Evolutionary conservation across 2,113 vertebrate genomes (phyloP).

Genomic region (Anser cygnoides): DNA sequence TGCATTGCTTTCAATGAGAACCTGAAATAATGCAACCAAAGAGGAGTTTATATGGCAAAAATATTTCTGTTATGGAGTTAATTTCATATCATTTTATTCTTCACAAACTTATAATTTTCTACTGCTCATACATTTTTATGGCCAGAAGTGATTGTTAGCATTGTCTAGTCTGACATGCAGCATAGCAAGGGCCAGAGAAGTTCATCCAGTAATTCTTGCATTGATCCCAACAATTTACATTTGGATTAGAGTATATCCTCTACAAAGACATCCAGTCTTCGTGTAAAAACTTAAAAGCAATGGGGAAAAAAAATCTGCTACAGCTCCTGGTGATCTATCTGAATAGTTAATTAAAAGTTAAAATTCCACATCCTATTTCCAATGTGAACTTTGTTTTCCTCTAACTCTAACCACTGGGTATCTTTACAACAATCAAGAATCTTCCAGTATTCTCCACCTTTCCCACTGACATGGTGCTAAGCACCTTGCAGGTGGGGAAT

Average conservation of each 20-base stretch:
- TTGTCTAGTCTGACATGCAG: conserved; percentile 57
- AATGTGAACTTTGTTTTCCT: not conserved
- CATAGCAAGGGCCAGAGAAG: conserved; percentile 65
- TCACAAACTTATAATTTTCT: conserved; percentile 68
- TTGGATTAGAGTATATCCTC: conserved; percentile 38
- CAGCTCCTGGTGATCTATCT: not conserved
- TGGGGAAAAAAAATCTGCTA: not conserved
- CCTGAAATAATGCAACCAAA: conserved; percentile 29
- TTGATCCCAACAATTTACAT: conserved; percentile 67
- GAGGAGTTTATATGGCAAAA: conserved; percentile 46
- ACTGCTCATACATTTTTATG: conserved; percentile 56
- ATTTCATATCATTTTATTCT: conserved; percentile 65
- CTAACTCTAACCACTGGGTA: not conserved
- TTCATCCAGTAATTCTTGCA: conserved; percentile 67
- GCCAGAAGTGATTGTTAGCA: conserved; percentile 61
- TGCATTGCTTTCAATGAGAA: not conserved
- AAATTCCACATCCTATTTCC: conserved; percentile 13
- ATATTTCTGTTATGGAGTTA: conserved; percentile 62
- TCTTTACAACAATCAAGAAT: not conserved
- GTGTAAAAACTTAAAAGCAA: conserved; percentile 58
- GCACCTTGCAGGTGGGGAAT: not conserved
- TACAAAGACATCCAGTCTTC: conserved; percentile 19
- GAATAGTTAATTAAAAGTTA: conserved; percentile 31
- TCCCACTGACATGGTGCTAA: not conserved
- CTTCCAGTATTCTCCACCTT: not conserved